Percentiles rank a stretch among this genome's conserved stretches.
Conservation (phyloP, 2,797 vertebrate genomes). For the Tapirus indicus region DNA sequence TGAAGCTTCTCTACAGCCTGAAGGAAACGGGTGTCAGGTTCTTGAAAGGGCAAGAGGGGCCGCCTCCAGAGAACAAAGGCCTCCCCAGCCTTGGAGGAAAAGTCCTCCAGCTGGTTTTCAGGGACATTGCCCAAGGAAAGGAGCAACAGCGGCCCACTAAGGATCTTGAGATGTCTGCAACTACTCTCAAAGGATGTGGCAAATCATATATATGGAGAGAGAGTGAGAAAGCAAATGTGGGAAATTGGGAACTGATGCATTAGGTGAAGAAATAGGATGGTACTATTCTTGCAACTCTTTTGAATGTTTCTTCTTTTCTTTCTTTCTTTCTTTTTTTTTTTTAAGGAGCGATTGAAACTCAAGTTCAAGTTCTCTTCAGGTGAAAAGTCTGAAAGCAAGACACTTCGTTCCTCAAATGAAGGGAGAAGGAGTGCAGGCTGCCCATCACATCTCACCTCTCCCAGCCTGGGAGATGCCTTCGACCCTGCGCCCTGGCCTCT, state of each 20-base stretch:
- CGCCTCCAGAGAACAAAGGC: neutral
- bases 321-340: neutral
- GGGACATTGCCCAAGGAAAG: accelerated
- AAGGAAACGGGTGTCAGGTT: neutral
- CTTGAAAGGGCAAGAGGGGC: neutral
- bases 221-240: neutral
- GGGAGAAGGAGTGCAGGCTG: too few species aligned
- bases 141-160: neutral
- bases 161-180: too few species aligned
- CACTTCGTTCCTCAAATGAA: neutral
- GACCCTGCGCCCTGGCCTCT: too few species aligned
- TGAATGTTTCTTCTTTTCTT: neutral
- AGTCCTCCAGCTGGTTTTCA: neutral
- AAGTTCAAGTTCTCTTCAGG: neutral
- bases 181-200: neutral
- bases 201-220: neutral
- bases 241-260: neutral
- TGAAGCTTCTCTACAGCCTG: neutral
- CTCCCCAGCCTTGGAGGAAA: neutral
- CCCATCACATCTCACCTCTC: too few species aligned
- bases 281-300: neutral
- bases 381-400: neutral
- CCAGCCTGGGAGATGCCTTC: too few species aligned
- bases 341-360: neutral
- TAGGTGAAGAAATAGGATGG: neutral